Evolutionary conservation across 1,140 invertebrate species (phyloP), one percentile per base, ranked within the genome.

Genomic region (Drosophila punjabiensis): DNA sequence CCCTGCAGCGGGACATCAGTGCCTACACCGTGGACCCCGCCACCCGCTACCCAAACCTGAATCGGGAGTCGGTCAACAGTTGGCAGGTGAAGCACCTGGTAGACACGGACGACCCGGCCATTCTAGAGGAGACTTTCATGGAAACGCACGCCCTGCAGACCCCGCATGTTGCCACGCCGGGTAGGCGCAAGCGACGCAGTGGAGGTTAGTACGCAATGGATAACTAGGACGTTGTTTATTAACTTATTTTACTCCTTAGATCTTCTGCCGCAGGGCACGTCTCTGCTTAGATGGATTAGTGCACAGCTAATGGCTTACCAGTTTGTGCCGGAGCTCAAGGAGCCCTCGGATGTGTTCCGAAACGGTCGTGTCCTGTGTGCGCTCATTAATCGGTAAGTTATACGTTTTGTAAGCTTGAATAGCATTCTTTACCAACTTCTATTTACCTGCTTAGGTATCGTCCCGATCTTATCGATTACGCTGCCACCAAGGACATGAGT

Each of bases 1-100:
- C 99, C 92, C 94, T 99, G 20, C 97, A 97, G 84, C 97, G 98
- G 85, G 98, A 99, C 94, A 96, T 96, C 81, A 95, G 95, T 59
- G 95, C 96, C 7, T 99, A 99, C 93, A 98, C 97, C 0, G 94
- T 99, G 5, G 98, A 99, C 93, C 98, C 98, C 5, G 95, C 96
- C 43, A 98, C 98, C 20, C 95, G 97, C 76, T 96, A 96, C 90
- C 95, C 95, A 0, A 96, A 95, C 81, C 91, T 96, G 13, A 96
- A 96, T 92, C 94, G 95, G 13, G 93, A 88, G 3, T 94, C 94
- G 5, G 94, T 95, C 68, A 91, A 94, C 73, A 84, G 88, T 33
- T 93, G 85, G 77, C 97, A 98, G 93, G 95, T 96, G 11, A 93
- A 94, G 78, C 94, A 94, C 86, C 92, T 96, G 13, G 94, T 94